phyloP scores from a whole-genome alignment of 2,797 vertebrate species.

The Gallinago nigripennis region DNA sequence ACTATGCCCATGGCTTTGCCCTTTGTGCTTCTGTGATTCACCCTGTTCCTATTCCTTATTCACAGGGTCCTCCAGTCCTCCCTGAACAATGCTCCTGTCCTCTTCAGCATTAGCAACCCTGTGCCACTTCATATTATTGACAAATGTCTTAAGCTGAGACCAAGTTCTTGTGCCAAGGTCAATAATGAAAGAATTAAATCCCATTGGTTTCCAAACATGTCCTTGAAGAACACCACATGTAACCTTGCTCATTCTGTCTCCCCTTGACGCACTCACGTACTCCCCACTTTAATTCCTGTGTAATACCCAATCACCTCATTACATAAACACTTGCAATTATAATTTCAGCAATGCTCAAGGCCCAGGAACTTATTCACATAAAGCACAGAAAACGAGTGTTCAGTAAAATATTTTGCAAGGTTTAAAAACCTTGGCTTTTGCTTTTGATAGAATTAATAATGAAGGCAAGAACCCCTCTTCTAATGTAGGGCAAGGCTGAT shows the following conservation, averaged over 20 bases:
- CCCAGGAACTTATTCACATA: background rate
- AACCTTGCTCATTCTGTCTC: fast-evolving
- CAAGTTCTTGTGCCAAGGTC: background rate
- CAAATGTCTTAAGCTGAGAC: background rate
- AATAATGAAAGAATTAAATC: background rate
- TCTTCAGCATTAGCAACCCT: background rate
- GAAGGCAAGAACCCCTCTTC: background rate
- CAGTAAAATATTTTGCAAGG: background rate
- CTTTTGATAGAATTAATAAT: background rate
- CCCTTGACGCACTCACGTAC: fast-evolving
- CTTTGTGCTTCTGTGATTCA: background rate
- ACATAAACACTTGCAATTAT: background rate
- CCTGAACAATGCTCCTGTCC: background rate
- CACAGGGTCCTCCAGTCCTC: background rate
- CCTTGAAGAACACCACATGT: background rate
- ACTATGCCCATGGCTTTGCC: background rate
- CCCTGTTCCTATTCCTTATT: background rate
- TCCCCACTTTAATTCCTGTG: background rate
- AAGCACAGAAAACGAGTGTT: background rate
- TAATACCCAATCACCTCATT: background rate
- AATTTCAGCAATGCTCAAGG: background rate
- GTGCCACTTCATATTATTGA: background rate
- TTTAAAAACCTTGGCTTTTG: background rate
- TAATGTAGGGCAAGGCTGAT: background rate
- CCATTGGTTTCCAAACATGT: fast-evolving